Conservation (phyloP, 2,888 invertebrate genomes). For the Acronicta alni region DNA sequence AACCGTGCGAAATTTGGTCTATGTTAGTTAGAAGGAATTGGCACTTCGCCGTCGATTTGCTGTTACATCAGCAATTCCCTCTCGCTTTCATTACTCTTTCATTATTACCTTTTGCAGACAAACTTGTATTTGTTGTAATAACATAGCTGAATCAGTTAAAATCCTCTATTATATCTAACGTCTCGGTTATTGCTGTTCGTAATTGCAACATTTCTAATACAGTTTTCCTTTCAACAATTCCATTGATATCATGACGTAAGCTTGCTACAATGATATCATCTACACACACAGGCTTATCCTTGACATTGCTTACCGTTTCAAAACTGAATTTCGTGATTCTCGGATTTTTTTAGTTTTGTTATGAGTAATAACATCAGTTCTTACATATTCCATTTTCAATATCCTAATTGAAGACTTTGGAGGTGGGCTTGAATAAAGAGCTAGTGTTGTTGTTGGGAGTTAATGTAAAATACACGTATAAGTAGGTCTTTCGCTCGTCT, state of each 20-base stretch:
- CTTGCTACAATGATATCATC: constrained; percentile 35
- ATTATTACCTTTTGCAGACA: constrained; percentile 11
- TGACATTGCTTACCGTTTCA: constrained; percentile 10
- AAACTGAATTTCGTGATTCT: constrained; percentile 20
- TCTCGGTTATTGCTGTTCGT: constrained; percentile 21
- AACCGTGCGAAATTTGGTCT: too few relatives aligned
- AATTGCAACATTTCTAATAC: constrained; percentile 36
- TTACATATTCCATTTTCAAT: too few relatives aligned
- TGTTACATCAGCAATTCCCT: constrained; percentile 33
- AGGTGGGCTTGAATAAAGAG: too few relatives aligned
- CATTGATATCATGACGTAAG: constrained; percentile 35
- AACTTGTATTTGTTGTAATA: constrained; percentile 23
- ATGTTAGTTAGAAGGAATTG: too few relatives aligned
- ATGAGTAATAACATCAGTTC: too few relatives aligned
- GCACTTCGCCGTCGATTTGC: too few relatives aligned
- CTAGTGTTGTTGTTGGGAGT: too few relatives aligned
- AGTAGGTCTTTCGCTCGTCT: too few relatives aligned
- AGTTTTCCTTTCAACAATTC: constrained; percentile 23
- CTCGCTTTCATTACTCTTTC: constrained; percentile 22
- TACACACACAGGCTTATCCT: constrained; percentile 17
- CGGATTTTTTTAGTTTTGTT: constrained; percentile 8
- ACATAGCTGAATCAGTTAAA: constrained; percentile 28
- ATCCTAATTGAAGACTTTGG: too few relatives aligned
- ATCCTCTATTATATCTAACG: constrained; percentile 27
- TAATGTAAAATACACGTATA: too few relatives aligned